Base-by-base conservation (phyloP, 1,140 invertebrate species). In the Drosophila equinoxialis region DNA sequence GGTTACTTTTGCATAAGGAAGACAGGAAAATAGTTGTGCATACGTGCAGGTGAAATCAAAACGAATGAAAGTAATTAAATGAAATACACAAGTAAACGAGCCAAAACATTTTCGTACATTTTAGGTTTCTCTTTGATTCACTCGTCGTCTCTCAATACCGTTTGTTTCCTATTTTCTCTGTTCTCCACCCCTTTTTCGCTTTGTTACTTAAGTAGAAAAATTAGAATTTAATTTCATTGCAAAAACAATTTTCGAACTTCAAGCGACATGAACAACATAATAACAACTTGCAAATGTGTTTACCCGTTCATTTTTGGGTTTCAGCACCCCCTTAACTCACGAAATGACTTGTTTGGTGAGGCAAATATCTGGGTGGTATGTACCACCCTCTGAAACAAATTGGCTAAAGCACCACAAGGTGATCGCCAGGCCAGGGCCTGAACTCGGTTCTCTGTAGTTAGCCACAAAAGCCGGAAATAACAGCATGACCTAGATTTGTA, bases 391-490 rank as follows among this genome's bases (percentile, higher is more conserved):
- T 71, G 69, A 87, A 82, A 73, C 72, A 87, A 86, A 86, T 86
- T 77, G 77, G 80, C 73, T 68, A 68, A 65, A 67, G 57, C 48
- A 60, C 59, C 79, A 65, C 77, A 83, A 86, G 84, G 69, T 77
- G 76, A 86, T 86, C 63, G 66, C 58, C 69, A 68, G 54, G 37
- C 42, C 55, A 14, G 64, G 66, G 48, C 33, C 64, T 48, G 10
- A 17, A 13, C 45, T 58, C 55, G 13, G 14, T 42, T 55, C 10
- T 61, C 45, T 17, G 62, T 60, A 67, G 64, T 72, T 75, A 65
- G 69, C 72, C 79, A 86, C 76, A 86, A 83, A 73, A 80, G 70
- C 84, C 79, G 83, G 83, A 86, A 87, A 86, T 89, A 86, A 77
- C 69, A 83, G 77, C 65, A 77, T 86, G 84, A 86, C 84, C 84